Evolutionary conservation across 2,797 vertebrate species (phyloP), one percentile per base, ranked within the genome.

Genomic region (Selene dorsalis): DNA sequence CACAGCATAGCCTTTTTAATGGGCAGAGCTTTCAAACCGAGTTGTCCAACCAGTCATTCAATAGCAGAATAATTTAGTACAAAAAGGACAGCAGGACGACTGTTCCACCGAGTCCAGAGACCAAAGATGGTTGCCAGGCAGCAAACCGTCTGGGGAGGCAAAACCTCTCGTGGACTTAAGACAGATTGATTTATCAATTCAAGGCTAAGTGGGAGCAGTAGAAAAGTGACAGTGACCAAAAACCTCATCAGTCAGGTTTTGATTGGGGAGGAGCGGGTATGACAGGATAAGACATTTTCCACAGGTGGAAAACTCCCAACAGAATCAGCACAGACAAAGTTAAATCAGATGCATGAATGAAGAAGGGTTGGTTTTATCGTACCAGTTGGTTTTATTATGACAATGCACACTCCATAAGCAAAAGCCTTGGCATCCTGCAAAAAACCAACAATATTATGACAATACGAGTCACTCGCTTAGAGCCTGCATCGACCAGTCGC

Each of bases 331-430:
- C 6, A 48, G 62, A 52, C 0, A 4, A 4, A 56, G 26, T 28
- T 3, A n/a, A 84, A n/a, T 45, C 79, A 71, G 52, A 87, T 66
- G 28, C 67, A 80, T 60, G 30, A 72, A 80, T 69, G 41, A 78
- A 41, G 18, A 77, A 24, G 38, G 14, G 56, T 22, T 9, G 17
- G 14, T 22, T 17, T 78, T 57, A 87, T 82, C 72, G 87, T 91
- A 92, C 86, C 89, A 84, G 88, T 88, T 84, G 87, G 89, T 92
- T 93, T 93, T 93, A 92, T 93, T 93, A 93, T 93, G 87, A 92
- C 88, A 93, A 92, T 90, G 81, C 92, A 92, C 90, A 93, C 91
- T 89, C 20, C 63, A 88, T 73, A 88, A 93, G 87, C 88, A 90
- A 87, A 89, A 87, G 83, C 83, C 92, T 92, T 93, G 93, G 86